Evolutionary conservation across 2,888 invertebrate genomes (phyloP).

Genomic region (Sussaba pulchella): DNA sequence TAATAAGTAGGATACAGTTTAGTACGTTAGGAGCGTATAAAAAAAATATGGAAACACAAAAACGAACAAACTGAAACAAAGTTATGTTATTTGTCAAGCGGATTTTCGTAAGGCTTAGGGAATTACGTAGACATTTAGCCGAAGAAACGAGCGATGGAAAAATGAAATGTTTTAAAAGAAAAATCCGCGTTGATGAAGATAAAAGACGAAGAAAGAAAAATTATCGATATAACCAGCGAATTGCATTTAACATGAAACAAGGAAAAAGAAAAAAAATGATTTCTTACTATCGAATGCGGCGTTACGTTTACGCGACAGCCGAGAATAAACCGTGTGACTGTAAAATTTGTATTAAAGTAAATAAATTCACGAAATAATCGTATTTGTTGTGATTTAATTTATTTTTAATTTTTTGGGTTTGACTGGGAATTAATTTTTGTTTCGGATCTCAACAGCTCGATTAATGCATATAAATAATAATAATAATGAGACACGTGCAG

Average conservation of each 20-base stretch:
- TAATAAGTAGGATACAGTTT: conserved; percentile 67
- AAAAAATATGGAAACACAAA: conserved; percentile 20
- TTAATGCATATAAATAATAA: too few relatives aligned
- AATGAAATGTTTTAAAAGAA: too few relatives aligned
- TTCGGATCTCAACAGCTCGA: too few relatives aligned
- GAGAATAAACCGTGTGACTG: conserved; percentile 80
- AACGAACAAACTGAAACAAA: neutral
- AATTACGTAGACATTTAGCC: neutral
- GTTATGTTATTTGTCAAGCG: conserved; percentile 58
- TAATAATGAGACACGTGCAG: too few relatives aligned
- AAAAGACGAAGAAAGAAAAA: neutral
- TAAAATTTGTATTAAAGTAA: conserved; percentile 83
- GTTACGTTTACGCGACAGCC: conserved; percentile 73
- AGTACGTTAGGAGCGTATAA: conserved; percentile 68
- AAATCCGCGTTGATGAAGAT: neutral
- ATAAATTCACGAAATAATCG: conserved; percentile 80
- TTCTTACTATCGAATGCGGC: conserved; percentile 64
- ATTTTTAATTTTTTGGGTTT: neutral
- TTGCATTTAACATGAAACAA: conserved; percentile 25
- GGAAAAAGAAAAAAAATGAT: conserved; percentile 62
- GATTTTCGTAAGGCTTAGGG: conserved; percentile 48
- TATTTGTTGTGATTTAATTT: conserved; percentile 57
- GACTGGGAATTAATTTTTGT: too few relatives aligned
- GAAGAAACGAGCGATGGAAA: conserved; percentile 5
- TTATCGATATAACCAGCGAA: conserved; percentile 6